These are phyloP conservation scores for Amazona finschi DNA, from an alignment of 2,797 vertebrate genomes.

Conservation along the genomic window DNA sequence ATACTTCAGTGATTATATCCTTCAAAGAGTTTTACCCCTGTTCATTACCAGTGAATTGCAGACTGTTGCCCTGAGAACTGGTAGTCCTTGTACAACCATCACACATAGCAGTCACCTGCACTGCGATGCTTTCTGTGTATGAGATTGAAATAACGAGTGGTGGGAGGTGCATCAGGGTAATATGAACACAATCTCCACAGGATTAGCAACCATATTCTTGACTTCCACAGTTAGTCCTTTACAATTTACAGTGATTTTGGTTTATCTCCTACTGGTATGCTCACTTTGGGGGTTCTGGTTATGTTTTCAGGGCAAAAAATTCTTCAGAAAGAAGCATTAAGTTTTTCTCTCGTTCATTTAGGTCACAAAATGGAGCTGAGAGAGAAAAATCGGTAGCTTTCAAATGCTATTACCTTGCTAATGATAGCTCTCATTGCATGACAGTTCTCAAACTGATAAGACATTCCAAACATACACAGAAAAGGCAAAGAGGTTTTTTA, in stretches of 20 bases:
- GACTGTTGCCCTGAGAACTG: conserved; percentile 5
- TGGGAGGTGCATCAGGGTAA: conserved; percentile 49
- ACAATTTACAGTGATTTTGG: neutral
- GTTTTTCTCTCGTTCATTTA: conserved; percentile 66
- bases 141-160: conserved; percentile 59
- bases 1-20: conserved; percentile 20
- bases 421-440: conserved; percentile 72
- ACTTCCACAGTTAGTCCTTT: neutral
- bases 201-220: conserved; percentile 33
- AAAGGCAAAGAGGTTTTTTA: conserved; percentile 71
- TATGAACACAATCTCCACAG: conserved; percentile 7
- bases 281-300: conserved; percentile 33
- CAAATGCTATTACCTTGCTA: conserved; percentile 78
- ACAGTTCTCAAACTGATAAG: conserved; percentile 78
- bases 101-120: conserved; percentile 47
- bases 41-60: conserved; percentile 11
- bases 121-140: conserved; percentile 24
- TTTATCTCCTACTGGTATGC: neutral
- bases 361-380: conserved; percentile 66
- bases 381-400: conserved; percentile 75
- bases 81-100: neutral
- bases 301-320: conserved; percentile 56
- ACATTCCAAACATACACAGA: conserved; percentile 63
- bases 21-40: neutral
- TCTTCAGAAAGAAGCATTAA: conserved; percentile 34